Percentiles rank a stretch among this genome's conserved stretches.
These are phyloP conservation scores for Indri indri DNA, from an alignment of 2,113 vertebrate species.

Conservation along the genomic window DNA sequence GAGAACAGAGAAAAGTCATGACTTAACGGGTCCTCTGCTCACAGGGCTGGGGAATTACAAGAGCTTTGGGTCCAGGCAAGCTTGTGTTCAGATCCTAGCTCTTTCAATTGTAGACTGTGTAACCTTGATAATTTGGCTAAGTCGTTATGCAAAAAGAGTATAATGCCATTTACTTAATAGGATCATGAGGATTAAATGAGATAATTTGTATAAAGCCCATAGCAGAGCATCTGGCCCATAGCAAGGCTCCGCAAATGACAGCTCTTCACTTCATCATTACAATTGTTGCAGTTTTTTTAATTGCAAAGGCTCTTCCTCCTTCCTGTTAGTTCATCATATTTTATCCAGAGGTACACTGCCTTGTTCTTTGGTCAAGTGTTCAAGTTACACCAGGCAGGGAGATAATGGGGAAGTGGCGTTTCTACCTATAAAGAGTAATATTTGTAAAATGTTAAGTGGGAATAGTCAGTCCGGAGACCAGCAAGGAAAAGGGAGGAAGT, in stretches of 20 bases:
- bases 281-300: not conserved
- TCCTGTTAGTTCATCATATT: not conserved
- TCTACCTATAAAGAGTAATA: not conserved
- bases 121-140: not conserved
- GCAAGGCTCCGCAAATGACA: not conserved
- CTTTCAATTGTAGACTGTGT: not conserved
- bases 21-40: not conserved
- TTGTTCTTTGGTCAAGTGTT: not conserved
- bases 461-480: not conserved
- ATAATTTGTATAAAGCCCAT: not conserved
- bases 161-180: not conserved
- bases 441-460: not conserved
- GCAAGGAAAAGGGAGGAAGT: not conserved
- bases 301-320: not conserved
- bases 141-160: not conserved
- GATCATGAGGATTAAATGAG: not conserved
- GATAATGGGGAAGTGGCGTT: not conserved
- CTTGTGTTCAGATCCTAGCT: not conserved
- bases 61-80: conserved; percentile 32
- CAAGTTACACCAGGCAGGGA: not conserved
- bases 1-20: not conserved
- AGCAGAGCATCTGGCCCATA: not conserved
- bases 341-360: not conserved
- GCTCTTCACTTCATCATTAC: not conserved
- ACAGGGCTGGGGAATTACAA: not conserved